Conservation (phyloP, 30 jellyfish, hydroid and myxozoan species). For the Aurelia sp. region DNA sequence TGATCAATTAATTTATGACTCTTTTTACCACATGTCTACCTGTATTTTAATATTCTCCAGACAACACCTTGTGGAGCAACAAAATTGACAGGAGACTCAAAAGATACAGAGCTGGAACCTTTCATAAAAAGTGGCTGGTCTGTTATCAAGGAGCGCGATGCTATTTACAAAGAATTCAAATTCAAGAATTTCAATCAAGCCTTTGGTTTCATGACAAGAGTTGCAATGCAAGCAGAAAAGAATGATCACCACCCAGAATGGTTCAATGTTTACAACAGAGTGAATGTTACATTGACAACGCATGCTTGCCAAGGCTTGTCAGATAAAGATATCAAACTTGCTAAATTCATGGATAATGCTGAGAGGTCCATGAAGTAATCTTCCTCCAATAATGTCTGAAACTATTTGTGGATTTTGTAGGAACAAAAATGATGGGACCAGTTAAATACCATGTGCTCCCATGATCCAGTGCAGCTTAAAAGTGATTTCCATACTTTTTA, state of each 20-base stretch:
- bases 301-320: conserved; percentile 96
- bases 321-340: conserved; percentile 78
- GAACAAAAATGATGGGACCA: too few relatives aligned
- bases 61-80: conserved; percentile 61
- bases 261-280: conserved; percentile 97
- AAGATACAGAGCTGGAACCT: conserved; percentile 66
- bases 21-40: too few relatives aligned
- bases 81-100: conserved; percentile 69
- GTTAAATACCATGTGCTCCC: too few relatives aligned
- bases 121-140: conserved; percentile 81
- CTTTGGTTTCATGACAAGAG: conserved; percentile 97
- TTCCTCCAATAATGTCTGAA: too few relatives aligned
- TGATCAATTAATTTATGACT: too few relatives aligned
- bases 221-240: conserved; percentile 90
- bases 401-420: too few relatives aligned
- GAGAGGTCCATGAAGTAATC: conserved; percentile 15
- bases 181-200: conserved; percentile 94
- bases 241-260: conserved; percentile 98
- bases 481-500: too few relatives aligned
- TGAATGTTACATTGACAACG: conserved; percentile 88
- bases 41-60: neutral
- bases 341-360: conserved; percentile 81
- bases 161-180: conserved; percentile 82
- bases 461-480: too few relatives aligned
- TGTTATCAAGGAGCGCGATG: conserved; percentile 82